Evolutionary conservation across 1,140 invertebrate species (phyloP), one percentile per base, ranked within the genome.

Genomic region (Propsilocerus akamusi): DNA sequence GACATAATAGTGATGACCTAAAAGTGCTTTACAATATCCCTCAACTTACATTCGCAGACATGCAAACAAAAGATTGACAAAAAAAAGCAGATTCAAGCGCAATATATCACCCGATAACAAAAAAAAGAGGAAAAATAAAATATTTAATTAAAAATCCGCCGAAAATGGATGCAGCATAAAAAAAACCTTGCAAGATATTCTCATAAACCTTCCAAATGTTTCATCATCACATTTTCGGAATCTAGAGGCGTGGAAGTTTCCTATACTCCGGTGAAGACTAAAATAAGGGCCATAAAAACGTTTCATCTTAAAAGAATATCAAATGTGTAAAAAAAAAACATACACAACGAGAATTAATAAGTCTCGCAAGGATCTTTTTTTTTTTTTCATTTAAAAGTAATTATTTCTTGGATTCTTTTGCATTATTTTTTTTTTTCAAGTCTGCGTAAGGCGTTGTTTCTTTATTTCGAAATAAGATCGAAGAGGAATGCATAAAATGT

Each of bases 161-260:
- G n/a, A n/a, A n/a, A n/a, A n/a, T 14, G 34, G 22, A 41, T 41
- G 34, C 34, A 41, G 22, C 5, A 20, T 5, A 41, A 5, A 17
- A 41, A 17, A 41, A 41, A 41, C 22, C 34, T 41, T n/a, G 34
- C 14, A 41, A 6, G 34, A 41, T n/a, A 41, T 41, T 41, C 34
- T 41, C 34, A 41, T 41, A 41, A 41, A 41, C 34, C 34, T 41
- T 41, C 34, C 34, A 41, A 41, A 41, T 41, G 34, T 41, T 41
- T 41, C 34, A 6, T 8, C 34, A 41, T 41, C 34, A 41, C 14
- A 41, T 17, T 41, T 41, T 41, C 22, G 8, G 17, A 41, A 41
- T 41, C 34, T 41, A 41, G 12, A 41, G 34, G 34, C 34, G 34
- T 14, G 22, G 34, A 41, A 41, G 34, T 41, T 8, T 41, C n/a